Conservation (phyloP, 1,140 invertebrate genomes). For the Aphaenogaster ashmeadi region DNA sequence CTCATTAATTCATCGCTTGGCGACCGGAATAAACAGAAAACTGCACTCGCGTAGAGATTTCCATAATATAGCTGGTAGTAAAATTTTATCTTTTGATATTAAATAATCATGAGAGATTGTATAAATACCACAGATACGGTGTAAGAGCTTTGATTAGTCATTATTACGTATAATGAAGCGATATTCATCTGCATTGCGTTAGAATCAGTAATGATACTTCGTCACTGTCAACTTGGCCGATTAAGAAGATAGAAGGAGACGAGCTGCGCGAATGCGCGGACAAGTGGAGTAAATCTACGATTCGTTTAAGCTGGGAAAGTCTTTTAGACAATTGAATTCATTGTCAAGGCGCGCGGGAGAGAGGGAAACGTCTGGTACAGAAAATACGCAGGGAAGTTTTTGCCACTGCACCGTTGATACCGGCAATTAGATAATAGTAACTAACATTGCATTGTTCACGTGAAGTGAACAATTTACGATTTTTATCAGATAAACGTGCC, state of each 20-base stretch:
- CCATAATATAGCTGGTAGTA: background rate
- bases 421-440: slow-evolving; percentile 20
- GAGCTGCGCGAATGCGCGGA: slow-evolving; percentile 44
- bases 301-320: slow-evolving; percentile 70
- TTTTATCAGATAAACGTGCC: background rate
- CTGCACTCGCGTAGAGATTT: background rate
- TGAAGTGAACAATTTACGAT: background rate
- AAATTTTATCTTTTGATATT: background rate
- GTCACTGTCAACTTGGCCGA: slow-evolving; percentile 64
- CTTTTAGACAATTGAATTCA: slow-evolving; percentile 72
- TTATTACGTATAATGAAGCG: background rate
- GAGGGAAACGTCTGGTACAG: background rate
- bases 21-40: slow-evolving; percentile 13
- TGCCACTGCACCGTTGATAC: background rate
- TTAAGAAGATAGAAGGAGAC: slow-evolving; percentile 46
- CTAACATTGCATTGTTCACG: slow-evolving; percentile 2
- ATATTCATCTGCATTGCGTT: slow-evolving; percentile 43
- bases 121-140: background rate
- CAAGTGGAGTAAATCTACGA: slow-evolving; percentile 68
- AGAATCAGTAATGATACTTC: slow-evolving; percentile 47
- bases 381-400: slow-evolving; percentile 13
- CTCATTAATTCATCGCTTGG: slow-evolving; percentile 27
- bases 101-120: slow-evolving; percentile 1
- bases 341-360: slow-evolving; percentile 21
- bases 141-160: slow-evolving; percentile 5